These are phyloP conservation scores for Rhyacophila evoluta DNA, from an alignment of 2,888 invertebrate species.

Conservation along the genomic window DNA sequence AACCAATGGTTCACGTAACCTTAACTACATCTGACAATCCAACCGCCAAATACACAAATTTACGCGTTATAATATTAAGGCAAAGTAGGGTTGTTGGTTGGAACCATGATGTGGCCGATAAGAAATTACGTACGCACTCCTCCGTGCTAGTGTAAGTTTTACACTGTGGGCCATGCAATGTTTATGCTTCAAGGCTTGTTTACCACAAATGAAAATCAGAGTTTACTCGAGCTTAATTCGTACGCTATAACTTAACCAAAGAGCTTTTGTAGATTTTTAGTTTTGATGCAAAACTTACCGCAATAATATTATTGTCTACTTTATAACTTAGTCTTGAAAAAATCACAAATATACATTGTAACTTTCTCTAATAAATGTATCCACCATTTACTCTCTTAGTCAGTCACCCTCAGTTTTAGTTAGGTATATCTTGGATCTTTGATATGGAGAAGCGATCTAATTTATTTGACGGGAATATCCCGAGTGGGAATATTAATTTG, in stretches of 20 bases:
- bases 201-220: slow-evolving; percentile 12
- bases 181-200: slow-evolving; percentile 2
- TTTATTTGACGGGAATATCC: too few species aligned
- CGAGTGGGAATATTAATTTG: too few species aligned
- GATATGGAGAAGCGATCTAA: too few species aligned
- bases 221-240: background rate
- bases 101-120: background rate
- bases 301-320: too few species aligned
- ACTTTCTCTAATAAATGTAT: too few species aligned
- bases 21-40: background rate
- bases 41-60: background rate
- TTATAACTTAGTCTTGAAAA: too few species aligned
- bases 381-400: too few species aligned
- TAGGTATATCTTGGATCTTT: too few species aligned
- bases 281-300: too few species aligned
- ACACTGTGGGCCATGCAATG: slow-evolving; percentile 16
- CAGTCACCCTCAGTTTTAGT: too few species aligned
- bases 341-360: too few species aligned
- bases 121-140: slow-evolving; percentile 4
- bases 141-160: background rate
- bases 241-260: background rate
- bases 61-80: slow-evolving; percentile 19
- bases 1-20: background rate
- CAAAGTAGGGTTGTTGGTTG: background rate
- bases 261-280: too few species aligned